Evolutionary conservation across 30 jellyfish, hydroid and myxozoan species (phyloP).

Genomic region (Aurelia coerulea): DNA sequence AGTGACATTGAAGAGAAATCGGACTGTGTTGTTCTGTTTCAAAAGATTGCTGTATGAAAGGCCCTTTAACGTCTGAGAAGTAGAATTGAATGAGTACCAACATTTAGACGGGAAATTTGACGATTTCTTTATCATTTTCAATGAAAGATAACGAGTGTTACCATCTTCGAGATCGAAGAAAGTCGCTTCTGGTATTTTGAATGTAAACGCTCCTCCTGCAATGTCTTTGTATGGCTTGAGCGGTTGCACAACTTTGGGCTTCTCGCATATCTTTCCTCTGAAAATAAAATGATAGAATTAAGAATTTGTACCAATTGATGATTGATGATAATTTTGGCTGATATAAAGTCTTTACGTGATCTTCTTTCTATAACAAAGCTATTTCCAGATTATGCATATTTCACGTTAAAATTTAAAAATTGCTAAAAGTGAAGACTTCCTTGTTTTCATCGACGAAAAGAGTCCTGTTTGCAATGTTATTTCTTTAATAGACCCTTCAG

Average conservation of each 20-base stretch:
- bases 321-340: too few species aligned
- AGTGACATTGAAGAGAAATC: slow-evolving; percentile 9
- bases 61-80: slow-evolving; percentile 44
- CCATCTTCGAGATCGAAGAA: slow-evolving; percentile 95
- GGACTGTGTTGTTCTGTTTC: not conserved
- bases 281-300: not conserved
- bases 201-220: slow-evolving; percentile 47
- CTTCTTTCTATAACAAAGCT: too few species aligned
- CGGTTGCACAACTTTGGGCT: slow-evolving; percentile 33
- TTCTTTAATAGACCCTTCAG: too few species aligned
- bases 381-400: too few species aligned
- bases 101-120: slow-evolving; percentile 15
- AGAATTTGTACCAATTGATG: too few species aligned
- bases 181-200: slow-evolving; percentile 60
- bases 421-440: too few species aligned
- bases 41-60: slow-evolving; percentile 38
- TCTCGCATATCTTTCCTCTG: slow-evolving; percentile 14
- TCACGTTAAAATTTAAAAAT: too few species aligned
- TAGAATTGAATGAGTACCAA: slow-evolving; percentile 49
- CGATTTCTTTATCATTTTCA: not conserved
- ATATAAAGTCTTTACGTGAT: too few species aligned
- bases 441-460: too few species aligned
- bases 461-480: too few species aligned
- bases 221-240: slow-evolving; percentile 7
- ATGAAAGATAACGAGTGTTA: slow-evolving; percentile 30